Percentiles rank a stretch among this genome's conserved stretches.
Conservation (phyloP, 2,113 vertebrate genomes). For the Lagopus leucura region DNA sequence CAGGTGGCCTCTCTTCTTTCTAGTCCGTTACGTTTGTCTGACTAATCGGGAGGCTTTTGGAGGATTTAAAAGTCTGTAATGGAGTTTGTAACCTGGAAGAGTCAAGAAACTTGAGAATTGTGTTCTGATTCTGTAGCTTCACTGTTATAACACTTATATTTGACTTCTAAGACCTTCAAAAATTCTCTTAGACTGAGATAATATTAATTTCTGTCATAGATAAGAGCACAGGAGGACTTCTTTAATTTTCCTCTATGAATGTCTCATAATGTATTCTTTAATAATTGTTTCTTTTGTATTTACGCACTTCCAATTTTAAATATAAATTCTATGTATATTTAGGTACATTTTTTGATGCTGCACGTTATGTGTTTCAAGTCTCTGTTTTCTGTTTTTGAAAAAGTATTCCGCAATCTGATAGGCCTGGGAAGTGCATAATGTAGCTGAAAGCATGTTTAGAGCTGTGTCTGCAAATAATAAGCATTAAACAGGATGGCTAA, state of each 20-base stretch:
- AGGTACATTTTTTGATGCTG: neutral
- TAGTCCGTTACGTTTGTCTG: neutral
- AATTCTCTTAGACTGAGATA: neutral
- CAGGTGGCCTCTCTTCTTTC: neutral
- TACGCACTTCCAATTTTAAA: neutral
- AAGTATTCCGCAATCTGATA: neutral
- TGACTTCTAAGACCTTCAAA: neutral
- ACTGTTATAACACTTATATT: neutral
- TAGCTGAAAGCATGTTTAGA: neutral
- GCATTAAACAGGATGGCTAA: neutral
- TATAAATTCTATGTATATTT: neutral
- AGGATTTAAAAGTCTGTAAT: neutral
- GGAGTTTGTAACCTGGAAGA: neutral
- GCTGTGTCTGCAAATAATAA: neutral
- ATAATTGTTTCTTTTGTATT: neutral
- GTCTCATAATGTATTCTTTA: neutral
- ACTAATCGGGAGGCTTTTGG: neutral
- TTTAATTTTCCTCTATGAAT: neutral
- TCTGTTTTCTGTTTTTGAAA: neutral
- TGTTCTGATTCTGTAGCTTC: neutral
- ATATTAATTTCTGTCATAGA: neutral
- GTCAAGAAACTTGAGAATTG: neutral
- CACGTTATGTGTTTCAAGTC: neutral
- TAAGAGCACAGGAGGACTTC: neutral
- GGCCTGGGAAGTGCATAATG: neutral